phyloP scores from a whole-genome alignment of 2,113 vertebrate genomes.

The Forbesichthys agassizii region DNA sequence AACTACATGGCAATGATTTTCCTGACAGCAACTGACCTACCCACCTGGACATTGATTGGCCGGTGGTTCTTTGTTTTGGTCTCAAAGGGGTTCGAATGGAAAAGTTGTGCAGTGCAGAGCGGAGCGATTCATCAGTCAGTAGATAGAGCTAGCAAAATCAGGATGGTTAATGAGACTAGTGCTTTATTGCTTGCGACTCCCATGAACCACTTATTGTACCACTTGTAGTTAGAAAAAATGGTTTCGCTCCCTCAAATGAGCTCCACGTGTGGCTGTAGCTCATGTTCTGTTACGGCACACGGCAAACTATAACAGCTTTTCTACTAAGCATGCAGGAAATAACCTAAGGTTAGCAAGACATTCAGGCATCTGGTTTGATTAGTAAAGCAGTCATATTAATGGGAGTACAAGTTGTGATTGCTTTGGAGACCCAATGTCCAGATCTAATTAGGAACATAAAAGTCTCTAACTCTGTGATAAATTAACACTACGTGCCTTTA shows the following conservation, averaged over 20 bases:
- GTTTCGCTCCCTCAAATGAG: constrained; percentile 43
- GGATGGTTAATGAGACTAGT: too few species aligned
- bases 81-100: too few species aligned
- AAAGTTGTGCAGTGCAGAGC: too few species aligned
- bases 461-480: constrained; percentile 1
- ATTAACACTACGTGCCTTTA: not conserved
- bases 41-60: too few species aligned
- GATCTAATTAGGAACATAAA: constrained; percentile 1
- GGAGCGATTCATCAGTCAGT: too few species aligned
- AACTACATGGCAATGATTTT: too few species aligned
- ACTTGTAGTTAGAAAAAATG: not conserved
- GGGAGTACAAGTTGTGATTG: not conserved
- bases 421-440: not conserved
- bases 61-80: too few species aligned
- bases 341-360: not conserved
- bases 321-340: constrained; percentile 2
- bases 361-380: not conserved
- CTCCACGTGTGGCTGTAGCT: constrained; percentile 7
- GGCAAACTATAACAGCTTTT: not conserved
- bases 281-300: too few species aligned
- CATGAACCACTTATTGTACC: too few species aligned
- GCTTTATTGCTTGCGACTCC: too few species aligned
- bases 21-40: too few species aligned
- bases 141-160: too few species aligned
- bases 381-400: not conserved